These are phyloP conservation scores for Lichenostomus cassidix DNA, from an alignment of 2,113 vertebrate genomes.

Conservation along the genomic window DNA sequence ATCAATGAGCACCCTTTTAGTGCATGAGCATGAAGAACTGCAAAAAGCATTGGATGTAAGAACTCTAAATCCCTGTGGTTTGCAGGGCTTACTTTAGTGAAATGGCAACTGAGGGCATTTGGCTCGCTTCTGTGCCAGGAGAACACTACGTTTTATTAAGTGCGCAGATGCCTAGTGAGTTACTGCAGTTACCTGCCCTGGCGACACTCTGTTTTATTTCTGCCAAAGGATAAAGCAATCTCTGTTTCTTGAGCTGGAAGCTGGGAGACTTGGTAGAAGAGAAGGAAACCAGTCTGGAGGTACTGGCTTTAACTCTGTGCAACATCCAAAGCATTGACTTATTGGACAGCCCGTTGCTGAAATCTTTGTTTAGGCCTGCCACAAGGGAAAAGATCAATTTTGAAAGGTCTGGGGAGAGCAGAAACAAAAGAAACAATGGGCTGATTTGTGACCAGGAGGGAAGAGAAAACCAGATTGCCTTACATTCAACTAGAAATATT, in stretches of 20 bases:
- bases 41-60: background rate
- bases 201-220: background rate
- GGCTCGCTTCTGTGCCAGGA: background rate
- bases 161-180: background rate
- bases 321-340: background rate
- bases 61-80: slow-evolving; percentile 7
- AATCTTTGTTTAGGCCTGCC: background rate
- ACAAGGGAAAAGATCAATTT: background rate
- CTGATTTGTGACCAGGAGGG: background rate
- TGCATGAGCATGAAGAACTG: background rate
- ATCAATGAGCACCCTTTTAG: slow-evolving; percentile 59
- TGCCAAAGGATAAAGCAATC: background rate
- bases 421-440: background rate
- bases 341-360: background rate
- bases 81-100: background rate
- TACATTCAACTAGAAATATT: background rate
- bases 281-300: background rate
- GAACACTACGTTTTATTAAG: background rate
- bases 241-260: background rate
- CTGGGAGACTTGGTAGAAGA: background rate
- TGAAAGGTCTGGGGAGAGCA: background rate
- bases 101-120: background rate
- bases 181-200: background rate
- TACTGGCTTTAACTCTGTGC: background rate
- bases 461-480: slow-evolving; percentile 17